A percentile compares a stretch with the other conserved stretches of the same genome.
phyloP scores from a whole-genome alignment of 1,140 invertebrate genomes.

The Brachionus koreanus region DNA sequence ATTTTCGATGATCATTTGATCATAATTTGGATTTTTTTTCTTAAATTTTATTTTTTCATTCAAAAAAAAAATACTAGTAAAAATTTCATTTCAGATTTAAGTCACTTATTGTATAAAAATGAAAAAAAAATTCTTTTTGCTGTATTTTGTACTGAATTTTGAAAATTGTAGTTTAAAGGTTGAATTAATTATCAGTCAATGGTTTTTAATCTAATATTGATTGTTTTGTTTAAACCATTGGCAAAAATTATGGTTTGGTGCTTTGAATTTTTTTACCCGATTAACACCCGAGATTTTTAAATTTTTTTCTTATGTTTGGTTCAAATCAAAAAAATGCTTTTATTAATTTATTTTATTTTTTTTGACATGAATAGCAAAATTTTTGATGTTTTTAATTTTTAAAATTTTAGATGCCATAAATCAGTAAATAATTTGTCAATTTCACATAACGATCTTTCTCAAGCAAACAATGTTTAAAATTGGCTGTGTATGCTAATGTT shows the following conservation, averaged over 20 bases:
- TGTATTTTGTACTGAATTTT: no score
- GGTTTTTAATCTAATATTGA: background rate
- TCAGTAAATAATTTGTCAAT: background rate
- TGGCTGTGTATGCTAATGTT: background rate
- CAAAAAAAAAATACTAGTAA: no score
- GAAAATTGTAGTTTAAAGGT: background rate
- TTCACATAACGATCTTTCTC: slow-evolving; percentile 18
- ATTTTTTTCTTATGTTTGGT: background rate
- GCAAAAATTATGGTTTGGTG: slow-evolving; percentile 10
- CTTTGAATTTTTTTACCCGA: slow-evolving; percentile 14
- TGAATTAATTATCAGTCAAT: background rate
- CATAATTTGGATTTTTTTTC: no score
- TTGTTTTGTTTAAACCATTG: background rate
- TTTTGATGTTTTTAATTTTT: slow-evolving; percentile 16
- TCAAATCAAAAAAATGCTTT: slow-evolving; percentile 27
- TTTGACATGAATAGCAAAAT: background rate
- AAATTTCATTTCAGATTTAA: no score
- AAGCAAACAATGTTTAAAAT: slow-evolving; percentile 40
- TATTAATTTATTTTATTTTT: background rate
- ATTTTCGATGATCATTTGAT: background rate
- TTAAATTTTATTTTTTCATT: no score
- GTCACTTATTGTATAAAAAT: no score
- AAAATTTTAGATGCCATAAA: slow-evolving; percentile 1
- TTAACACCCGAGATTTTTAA: slow-evolving; percentile 23
- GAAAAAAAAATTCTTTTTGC: no score